These are phyloP conservation scores for Sebastes cheni DNA, from an alignment of 2,797 vertebrate genomes.

Conservation along the genomic window DNA sequence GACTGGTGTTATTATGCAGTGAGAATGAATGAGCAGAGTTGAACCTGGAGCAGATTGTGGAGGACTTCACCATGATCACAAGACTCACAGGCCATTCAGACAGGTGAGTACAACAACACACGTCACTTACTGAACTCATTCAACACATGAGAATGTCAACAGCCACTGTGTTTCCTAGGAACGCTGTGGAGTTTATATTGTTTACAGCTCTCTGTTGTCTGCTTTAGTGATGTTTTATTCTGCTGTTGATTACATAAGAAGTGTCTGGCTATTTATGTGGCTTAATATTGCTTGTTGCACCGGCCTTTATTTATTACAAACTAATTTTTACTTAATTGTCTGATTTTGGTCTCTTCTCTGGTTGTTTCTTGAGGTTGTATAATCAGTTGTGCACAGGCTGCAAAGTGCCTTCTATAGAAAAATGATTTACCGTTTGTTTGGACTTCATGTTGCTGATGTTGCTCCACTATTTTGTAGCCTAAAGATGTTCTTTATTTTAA, in stretches of 20 bases:
- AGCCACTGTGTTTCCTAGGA: background rate
- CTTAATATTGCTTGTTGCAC: background rate
- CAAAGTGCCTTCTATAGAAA: no score
- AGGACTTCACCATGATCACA: background rate
- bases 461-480: background rate
- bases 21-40: background rate
- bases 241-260: background rate
- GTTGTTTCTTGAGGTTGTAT: no score
- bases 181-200: background rate
- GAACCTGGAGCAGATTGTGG: background rate
- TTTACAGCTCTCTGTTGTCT: background rate
- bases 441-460: background rate
- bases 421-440: background rate
- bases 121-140: background rate
- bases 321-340: rapidly evolving
- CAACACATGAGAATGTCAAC: background rate
- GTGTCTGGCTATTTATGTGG: background rate
- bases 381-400: no score
- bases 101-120: background rate
- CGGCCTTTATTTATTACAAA: no score
- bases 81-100: background rate
- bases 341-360: no score
- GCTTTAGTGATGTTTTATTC: background rate
- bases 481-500: no score
- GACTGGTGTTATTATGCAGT: background rate